Percentiles rank a stretch among this genome's conserved stretches.
Evolutionary conservation across 2,888 invertebrate genomes (phyloP).

Genomic region (Syrphus vitripennis): DNA sequence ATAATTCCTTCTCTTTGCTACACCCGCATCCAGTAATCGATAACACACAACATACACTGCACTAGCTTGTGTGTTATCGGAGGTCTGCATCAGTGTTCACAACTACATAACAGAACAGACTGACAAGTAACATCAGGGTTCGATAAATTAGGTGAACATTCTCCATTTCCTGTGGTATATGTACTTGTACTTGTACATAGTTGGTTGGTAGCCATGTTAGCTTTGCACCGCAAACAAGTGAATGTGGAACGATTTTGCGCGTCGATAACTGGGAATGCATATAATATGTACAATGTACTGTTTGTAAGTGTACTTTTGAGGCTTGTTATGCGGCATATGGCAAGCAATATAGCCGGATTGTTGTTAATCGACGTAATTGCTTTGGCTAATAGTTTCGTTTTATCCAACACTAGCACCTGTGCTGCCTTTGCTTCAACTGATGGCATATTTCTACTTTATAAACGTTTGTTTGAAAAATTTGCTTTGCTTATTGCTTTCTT

Average conservation of each 20-base stretch:
- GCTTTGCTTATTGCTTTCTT: slow-evolving; percentile 48
- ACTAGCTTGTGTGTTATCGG: slow-evolving; percentile 3
- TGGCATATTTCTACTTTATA: slow-evolving; percentile 4
- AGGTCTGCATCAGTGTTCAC: slow-evolving; percentile 21
- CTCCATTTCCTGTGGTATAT: slow-evolving; percentile 6
- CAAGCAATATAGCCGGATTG: slow-evolving; percentile 16
- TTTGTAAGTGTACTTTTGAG: slow-evolving; percentile 31
- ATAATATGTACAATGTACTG: slow-evolving; percentile 2
- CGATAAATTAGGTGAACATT: slow-evolving; percentile 60
- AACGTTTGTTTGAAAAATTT: not conserved
- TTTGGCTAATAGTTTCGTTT: slow-evolving; percentile 30
- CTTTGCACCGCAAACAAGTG: slow-evolving; percentile 29
- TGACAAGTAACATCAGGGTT: slow-evolving; percentile 42
- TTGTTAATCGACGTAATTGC: slow-evolving; percentile 60
- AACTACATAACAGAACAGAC: too few species aligned
- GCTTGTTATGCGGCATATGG: slow-evolving; percentile 40
- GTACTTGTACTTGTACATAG: too few species aligned
- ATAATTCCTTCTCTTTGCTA: not conserved
- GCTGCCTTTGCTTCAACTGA: slow-evolving; percentile 45
- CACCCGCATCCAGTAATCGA: slow-evolving; percentile 33
- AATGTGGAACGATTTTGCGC: slow-evolving; percentile 56
- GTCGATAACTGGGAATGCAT: slow-evolving; percentile 28
- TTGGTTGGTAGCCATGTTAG: slow-evolving; percentile 1
- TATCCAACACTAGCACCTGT: slow-evolving; percentile 62
- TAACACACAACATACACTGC: slow-evolving; percentile 1